Evolutionary conservation across 1,140 invertebrate genomes (phyloP).

Genomic region (Cardiocondyla obscurior): DNA sequence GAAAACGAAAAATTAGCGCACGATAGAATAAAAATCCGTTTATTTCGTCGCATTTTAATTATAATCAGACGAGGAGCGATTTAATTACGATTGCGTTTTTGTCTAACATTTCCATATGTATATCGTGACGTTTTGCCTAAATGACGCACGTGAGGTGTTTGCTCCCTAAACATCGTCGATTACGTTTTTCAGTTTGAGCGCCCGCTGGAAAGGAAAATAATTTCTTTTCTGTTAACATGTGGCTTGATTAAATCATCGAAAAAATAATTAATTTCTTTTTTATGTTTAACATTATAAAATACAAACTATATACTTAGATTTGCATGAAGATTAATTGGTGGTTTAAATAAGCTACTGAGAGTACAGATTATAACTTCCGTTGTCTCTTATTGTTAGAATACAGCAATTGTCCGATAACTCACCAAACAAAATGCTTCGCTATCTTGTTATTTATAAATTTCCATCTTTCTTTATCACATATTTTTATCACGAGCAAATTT

Average conservation of each 20-base stretch:
- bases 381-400: constrained; percentile 7
- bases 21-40: background rate
- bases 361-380: constrained; percentile 1
- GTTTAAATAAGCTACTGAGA: background rate
- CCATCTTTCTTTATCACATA: background rate
- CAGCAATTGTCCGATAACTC: constrained; percentile 38
- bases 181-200: constrained; percentile 5
- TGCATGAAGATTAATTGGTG: background rate
- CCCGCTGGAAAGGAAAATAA: constrained; percentile 24
- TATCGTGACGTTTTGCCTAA: background rate
- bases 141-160: constrained; percentile 3
- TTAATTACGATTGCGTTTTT: background rate
- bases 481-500: too few species aligned
- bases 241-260: background rate
- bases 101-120: constrained; percentile 13
- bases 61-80: background rate
- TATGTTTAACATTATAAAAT: background rate
- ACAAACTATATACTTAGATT: background rate
- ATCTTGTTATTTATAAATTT: background rate
- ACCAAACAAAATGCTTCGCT: constrained; percentile 1
- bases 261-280: background rate
- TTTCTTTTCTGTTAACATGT: background rate
- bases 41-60: constrained; percentile 9
- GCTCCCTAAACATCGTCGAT: constrained; percentile 15
- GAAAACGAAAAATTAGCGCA: background rate